A percentile compares a stretch with the other conserved stretches of the same genome.
phyloP scores from a whole-genome alignment of 2,888 invertebrate species.

The Platycnemis pennipes region DNA sequence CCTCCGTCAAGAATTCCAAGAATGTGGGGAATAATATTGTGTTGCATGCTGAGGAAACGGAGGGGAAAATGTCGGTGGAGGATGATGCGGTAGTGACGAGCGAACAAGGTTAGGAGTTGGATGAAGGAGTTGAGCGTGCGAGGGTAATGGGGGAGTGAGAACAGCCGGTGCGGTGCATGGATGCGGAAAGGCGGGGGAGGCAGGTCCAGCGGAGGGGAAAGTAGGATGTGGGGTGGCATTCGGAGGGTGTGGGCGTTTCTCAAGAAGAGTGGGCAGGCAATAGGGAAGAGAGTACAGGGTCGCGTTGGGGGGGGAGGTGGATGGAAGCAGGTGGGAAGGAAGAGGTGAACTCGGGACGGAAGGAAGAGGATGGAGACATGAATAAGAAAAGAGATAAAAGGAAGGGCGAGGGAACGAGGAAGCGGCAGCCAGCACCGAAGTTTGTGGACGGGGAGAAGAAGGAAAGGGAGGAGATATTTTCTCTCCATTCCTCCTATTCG shows the following conservation, averaged over 20 bases:
- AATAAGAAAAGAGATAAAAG: slow-evolving; percentile 58
- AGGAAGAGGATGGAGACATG: slow-evolving; percentile 51
- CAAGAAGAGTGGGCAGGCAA: too few species aligned
- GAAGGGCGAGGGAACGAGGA: neutral
- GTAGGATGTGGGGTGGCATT: too few species aligned
- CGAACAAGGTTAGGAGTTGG: neutral
- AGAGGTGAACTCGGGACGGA: neutral
- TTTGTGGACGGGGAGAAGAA: neutral
- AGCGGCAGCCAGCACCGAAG: neutral
- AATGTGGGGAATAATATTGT: neutral
- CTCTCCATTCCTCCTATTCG: neutral
- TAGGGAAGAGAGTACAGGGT: too few species aligned
- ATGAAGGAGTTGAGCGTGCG: neutral
- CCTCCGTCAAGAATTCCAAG: neutral
- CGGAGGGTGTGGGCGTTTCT: too few species aligned
- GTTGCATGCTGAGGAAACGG: neutral
- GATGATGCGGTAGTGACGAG: neutral
- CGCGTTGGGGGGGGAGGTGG: neutral
- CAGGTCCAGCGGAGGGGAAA: neutral
- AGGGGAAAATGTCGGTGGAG: neutral
- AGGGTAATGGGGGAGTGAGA: neutral
- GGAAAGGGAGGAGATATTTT: neutral
- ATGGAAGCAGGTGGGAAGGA: slow-evolving; percentile 52
- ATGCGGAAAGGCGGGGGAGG: neutral
- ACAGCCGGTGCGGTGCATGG: neutral